A percentile compares a stretch with the other conserved stretches of the same genome.
Evolutionary conservation across 2,797 vertebrate genomes (phyloP).

Genomic region (Falco columbarius): DNA sequence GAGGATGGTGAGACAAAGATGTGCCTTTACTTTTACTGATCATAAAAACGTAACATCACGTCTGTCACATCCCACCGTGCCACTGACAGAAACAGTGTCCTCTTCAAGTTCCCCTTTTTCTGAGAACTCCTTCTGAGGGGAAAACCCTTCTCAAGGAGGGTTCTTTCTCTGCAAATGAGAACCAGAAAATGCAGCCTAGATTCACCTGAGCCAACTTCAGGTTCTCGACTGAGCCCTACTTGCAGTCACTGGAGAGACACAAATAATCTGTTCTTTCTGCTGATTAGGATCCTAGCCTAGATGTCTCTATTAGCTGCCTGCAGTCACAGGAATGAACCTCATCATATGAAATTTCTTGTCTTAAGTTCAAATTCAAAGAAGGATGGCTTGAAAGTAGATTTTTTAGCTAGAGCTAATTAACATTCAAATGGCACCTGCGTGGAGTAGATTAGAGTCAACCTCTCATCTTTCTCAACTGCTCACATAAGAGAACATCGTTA

Average conservation of each 20-base stretch:
- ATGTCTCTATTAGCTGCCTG: conserved; percentile 20
- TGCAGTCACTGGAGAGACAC: not conserved
- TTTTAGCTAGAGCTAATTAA: conserved; percentile 44
- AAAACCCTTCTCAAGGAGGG: not conserved
- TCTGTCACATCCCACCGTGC: not conserved
- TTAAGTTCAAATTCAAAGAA: conserved; percentile 3
- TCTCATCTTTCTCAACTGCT: conserved; percentile 39
- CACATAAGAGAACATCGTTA: conserved; percentile 29
- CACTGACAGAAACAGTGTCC: not conserved
- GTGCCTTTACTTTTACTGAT: not conserved
- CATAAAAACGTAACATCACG: accelerated
- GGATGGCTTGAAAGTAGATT: not conserved
- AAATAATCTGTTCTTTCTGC: not conserved
- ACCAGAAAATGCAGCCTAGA: not conserved
- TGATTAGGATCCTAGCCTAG: not conserved
- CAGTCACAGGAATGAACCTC: not conserved
- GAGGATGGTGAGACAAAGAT: not conserved
- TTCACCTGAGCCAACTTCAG: not conserved
- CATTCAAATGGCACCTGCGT: conserved; percentile 11
- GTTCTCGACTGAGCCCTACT: not conserved
- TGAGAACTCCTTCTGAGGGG: not conserved
- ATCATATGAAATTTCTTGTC: not conserved
- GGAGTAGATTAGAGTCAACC: conserved; percentile 22
- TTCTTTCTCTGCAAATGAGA: not conserved
- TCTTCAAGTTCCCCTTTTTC: not conserved